Base-by-base conservation (phyloP, 2,113 vertebrate species). In the Colossoma macropomum region DNA sequence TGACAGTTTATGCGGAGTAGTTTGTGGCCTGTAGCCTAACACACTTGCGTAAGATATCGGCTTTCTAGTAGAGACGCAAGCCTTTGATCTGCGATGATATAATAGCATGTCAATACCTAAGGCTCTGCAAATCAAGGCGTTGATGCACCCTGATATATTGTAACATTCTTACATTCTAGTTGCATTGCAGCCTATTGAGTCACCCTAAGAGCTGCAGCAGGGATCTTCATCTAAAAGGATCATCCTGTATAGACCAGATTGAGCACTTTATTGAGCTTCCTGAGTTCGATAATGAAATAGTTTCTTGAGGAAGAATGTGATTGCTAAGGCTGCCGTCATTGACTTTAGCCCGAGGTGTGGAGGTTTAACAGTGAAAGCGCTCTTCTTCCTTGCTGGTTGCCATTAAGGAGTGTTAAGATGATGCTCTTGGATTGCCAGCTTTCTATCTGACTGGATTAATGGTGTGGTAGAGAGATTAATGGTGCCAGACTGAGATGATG, bases 361-460 rank as follows among this genome's bases (percentile, higher is more conserved):
- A 21, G 66, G 32, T 23, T 30, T 19, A 32, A 68, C 30, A 34
- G 65, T 38, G 19, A 68, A 68, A 34, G 65, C 65, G 21, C 30
- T 68, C 17, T 23, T 9, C 30, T 38, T 68, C 32, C 63, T 23
- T 68, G 63, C 12, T 8, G 41, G 34, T 50, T 70, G 28, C 75
- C 74, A 83, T 70, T 70, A 77, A 66, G 32, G 73, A 70, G 62
- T 11, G 50, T 75, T 38, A 60, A 50, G 70, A 75, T 68, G 54
- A 69, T 75, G 63, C 41, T 25, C 30, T 27, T 80, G 62, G 56
- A 38, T 80, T 76, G 74, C 59, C 45, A 66, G 65, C 27, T 69
- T 79, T 84, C 13, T 32, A 38, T 62, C n/a, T 84, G 83, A 84
- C 71, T 50, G 41, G 79, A 85, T 81, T 81, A 85, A 81, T 85